These are phyloP conservation scores for Pseudopodoces humilis DNA, from an alignment of 2,113 vertebrate genomes.

Conservation along the genomic window DNA sequence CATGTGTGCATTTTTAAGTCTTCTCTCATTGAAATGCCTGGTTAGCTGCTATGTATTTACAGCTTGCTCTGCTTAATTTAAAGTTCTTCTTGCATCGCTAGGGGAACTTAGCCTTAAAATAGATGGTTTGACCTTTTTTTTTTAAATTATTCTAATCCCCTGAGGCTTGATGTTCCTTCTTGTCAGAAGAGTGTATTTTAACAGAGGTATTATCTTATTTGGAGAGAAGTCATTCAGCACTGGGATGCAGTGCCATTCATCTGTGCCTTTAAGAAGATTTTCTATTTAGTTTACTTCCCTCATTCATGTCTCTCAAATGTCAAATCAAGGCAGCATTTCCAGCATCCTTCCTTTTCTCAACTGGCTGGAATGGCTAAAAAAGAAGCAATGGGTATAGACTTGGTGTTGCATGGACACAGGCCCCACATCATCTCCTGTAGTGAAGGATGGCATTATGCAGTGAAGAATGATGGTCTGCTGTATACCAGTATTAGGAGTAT, in stretches of 20 bases:
- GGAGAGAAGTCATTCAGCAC: background rate
- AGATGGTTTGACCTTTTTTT: slow-evolving; percentile 14
- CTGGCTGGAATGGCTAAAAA: background rate
- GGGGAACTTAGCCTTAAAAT: slow-evolving; percentile 20
- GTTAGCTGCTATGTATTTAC: slow-evolving; percentile 47
- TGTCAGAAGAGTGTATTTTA: background rate
- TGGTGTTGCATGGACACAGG: background rate
- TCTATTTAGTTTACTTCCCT: background rate
- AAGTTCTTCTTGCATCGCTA: background rate
- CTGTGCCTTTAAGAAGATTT: background rate
- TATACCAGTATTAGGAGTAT: background rate
- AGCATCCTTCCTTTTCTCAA: background rate
- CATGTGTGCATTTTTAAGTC: background rate
- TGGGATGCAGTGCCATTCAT: background rate
- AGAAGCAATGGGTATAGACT: background rate
- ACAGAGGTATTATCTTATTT: background rate
- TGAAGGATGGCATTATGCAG: background rate
- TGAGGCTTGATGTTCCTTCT: background rate
- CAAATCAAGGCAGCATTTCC: background rate
- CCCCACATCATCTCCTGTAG: fast-evolving
- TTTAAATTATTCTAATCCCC: slow-evolving; percentile 22
- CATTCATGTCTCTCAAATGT: background rate
- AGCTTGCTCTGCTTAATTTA: slow-evolving; percentile 19
- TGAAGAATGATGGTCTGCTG: background rate
- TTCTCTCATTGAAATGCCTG: background rate